Conservation (phyloP, 2,797 vertebrate species). For the Micrastur ruficollis region DNA sequence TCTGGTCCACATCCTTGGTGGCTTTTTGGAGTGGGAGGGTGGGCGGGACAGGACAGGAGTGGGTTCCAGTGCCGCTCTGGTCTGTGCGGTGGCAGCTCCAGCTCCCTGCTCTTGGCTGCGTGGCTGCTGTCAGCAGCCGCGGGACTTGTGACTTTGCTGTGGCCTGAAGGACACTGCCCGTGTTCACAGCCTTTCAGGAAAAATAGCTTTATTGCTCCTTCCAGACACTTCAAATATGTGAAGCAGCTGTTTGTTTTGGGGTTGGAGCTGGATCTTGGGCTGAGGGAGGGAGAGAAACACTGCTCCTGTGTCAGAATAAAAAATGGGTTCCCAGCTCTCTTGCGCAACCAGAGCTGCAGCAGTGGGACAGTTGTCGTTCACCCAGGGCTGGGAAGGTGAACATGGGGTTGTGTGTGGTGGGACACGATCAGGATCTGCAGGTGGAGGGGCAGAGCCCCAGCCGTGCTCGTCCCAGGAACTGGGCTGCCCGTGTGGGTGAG, state of each 20-base stretch:
- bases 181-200: not conserved
- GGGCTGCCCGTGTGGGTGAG: fast-evolving
- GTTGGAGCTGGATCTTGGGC: not conserved
- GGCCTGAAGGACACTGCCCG: not conserved
- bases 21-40: not conserved
- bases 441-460: not conserved
- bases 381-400: not conserved
- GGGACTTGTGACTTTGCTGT: not conserved
- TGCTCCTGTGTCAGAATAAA: not conserved
- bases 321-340: not conserved
- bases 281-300: not conserved
- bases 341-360: not conserved
- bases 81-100: not conserved
- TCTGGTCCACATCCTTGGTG: not conserved
- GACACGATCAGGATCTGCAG: not conserved
- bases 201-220: not conserved
- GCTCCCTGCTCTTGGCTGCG: not conserved
- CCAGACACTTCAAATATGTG: not conserved
- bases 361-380: fast-evolving
- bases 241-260: not conserved
- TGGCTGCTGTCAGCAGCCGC: fast-evolving
- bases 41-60: not conserved
- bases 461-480: fast-evolving
- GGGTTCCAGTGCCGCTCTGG: not conserved
- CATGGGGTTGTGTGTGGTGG: not conserved